Evolutionary conservation across 2,888 invertebrate genomes (phyloP).

Genomic region (Sesia apiformis): DNA sequence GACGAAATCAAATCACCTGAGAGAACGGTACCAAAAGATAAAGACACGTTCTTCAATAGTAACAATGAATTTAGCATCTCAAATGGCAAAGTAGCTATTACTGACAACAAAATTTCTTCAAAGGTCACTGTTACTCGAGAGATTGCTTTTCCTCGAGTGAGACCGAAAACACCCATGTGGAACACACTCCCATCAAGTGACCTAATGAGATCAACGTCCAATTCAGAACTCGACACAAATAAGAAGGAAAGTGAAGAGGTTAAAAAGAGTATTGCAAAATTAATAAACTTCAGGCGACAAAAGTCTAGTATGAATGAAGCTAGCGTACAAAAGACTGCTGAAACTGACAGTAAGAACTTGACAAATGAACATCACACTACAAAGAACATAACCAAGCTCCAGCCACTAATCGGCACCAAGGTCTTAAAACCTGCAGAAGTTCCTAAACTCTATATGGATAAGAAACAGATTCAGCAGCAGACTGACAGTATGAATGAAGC

Average conservation of each 20-base stretch:
- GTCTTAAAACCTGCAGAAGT: conserved; percentile 15
- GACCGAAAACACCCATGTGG: too few relatives aligned
- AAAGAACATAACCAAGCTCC: not conserved
- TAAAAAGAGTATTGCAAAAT: conserved; percentile 35
- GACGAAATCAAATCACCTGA: conserved; percentile 44
- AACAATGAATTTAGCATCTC: not conserved
- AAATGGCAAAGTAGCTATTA: too few relatives aligned
- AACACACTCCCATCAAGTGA: too few relatives aligned
- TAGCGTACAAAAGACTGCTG: not conserved
- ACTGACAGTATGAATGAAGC: conserved; percentile 18
- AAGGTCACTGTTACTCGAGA: too few relatives aligned
- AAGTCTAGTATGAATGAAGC: not conserved
- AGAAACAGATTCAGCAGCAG: conserved; percentile 26
- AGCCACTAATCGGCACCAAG: conserved; percentile 2
- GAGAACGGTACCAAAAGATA: conserved; percentile 2
- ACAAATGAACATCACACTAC: not conserved
- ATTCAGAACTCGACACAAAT: too few relatives aligned
- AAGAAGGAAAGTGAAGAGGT: conserved; percentile 21
- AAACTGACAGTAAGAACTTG: not conserved
- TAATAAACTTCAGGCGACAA: conserved; percentile 34
- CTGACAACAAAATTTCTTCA: too few relatives aligned
- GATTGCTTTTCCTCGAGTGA: too few relatives aligned
- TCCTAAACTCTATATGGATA: conserved; percentile 32
- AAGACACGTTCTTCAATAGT: not conserved
- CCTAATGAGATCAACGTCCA: too few relatives aligned